phyloP scores from a whole-genome alignment of 2,888 invertebrate genomes.

The Drosophila anomelani region DNA sequence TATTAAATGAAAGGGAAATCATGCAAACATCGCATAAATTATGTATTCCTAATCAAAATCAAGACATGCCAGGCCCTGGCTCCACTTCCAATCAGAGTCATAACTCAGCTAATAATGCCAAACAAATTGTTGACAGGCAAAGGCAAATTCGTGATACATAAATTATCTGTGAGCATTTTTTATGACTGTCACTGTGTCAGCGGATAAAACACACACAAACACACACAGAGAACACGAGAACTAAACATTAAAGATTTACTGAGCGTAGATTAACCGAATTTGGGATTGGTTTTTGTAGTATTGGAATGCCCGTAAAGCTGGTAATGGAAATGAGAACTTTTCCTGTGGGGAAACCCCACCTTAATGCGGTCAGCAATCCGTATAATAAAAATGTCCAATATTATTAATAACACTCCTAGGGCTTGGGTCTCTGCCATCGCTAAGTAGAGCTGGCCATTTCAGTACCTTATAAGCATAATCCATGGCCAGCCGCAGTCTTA shows the following conservation, averaged over 20 bases:
- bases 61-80: constrained; percentile 30
- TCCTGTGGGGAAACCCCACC: constrained; percentile 42
- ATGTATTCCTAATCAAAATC: constrained; percentile 69
- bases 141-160: constrained; percentile 52
- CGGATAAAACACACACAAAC: constrained; percentile 17
- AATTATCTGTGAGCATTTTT: constrained; percentile 58
- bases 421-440: constrained; percentile 18
- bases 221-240: constrained; percentile 15
- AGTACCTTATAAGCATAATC: constrained; percentile 73
- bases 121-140: constrained; percentile 47
- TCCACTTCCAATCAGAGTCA: constrained; percentile 32
- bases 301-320: constrained; percentile 19
- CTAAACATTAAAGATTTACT: constrained; percentile 72
- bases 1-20: constrained; percentile 44
- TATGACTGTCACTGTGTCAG: constrained; percentile 62
- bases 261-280: constrained; percentile 29
- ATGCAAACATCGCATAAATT: constrained; percentile 62
- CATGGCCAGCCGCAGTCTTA: constrained; percentile 28
- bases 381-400: constrained; percentile 69
- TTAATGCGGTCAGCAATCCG: constrained; percentile 52
- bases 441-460: constrained; percentile 70
- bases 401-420: constrained; percentile 67
- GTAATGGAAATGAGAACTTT: constrained; percentile 42
- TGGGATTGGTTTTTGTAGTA: constrained; percentile 27
- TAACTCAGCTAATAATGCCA: constrained; percentile 43